These are phyloP conservation scores for Apostichopus californicus DNA, from an alignment of 35 echinoderm and acorn worm genomes.

Conservation along the genomic window DNA sequence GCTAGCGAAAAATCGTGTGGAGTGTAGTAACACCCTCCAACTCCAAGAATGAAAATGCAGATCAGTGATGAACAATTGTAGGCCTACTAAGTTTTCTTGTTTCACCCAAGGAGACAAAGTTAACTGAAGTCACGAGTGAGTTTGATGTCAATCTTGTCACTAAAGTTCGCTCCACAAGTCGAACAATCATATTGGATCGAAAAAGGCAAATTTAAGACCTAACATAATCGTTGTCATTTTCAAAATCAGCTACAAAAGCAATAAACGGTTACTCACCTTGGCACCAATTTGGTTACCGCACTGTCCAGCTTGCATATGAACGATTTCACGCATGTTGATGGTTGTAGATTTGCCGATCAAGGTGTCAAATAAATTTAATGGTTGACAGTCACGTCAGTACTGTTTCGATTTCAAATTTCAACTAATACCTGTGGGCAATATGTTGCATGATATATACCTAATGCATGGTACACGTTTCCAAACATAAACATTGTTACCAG, in stretches of 20 bases:
- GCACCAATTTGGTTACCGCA: slow-evolving; percentile 97
- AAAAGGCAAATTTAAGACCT: too few relatives aligned
- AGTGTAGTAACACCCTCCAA: too few relatives aligned
- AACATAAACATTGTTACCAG: slow-evolving; percentile 9
- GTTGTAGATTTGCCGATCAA: neutral
- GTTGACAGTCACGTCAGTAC: neutral
- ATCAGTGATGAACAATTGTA: too few relatives aligned
- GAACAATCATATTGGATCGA: too few relatives aligned
- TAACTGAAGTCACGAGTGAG: too few relatives aligned
- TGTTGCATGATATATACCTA: neutral
- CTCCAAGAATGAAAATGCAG: too few relatives aligned
- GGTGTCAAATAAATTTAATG: neutral
- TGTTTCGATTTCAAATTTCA: slow-evolving; percentile 3
- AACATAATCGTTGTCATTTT: too few relatives aligned
- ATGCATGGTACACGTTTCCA: neutral
- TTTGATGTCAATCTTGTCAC: too few relatives aligned
- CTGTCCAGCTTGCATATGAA: slow-evolving; percentile 85
- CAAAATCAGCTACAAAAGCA: neutral
- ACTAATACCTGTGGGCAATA: neutral
- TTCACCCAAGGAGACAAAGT: too few relatives aligned
- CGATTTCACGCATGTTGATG: slow-evolving; percentile 81
- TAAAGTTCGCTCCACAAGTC: too few relatives aligned
- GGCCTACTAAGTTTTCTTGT: too few relatives aligned
- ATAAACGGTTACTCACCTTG: slow-evolving; percentile 64
- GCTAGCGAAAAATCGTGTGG: too few relatives aligned